These are phyloP conservation scores for Temnothorax curvispinosus DNA, from an alignment of 1,140 invertebrate genomes.

Conservation along the genomic window DNA sequence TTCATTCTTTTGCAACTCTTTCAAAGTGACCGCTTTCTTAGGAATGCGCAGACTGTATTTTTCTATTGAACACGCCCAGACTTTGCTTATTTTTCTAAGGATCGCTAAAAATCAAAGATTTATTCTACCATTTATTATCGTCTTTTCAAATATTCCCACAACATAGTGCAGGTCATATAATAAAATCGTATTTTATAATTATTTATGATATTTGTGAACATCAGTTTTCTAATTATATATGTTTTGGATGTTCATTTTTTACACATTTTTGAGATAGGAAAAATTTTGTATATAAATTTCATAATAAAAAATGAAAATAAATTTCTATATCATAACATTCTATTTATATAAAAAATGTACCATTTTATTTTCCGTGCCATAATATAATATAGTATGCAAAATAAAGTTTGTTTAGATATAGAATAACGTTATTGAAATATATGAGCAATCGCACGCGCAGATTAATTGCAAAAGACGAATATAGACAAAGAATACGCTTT, in stretches of 20 bases:
- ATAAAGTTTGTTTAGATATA: background rate
- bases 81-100: background rate
- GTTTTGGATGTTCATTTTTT: too few relatives aligned
- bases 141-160: background rate
- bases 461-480: background rate
- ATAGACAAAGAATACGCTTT: background rate
- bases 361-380: too few relatives aligned
- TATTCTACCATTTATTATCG: background rate
- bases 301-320: too few relatives aligned
- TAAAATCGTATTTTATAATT: too few relatives aligned
- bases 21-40: background rate
- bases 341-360: too few relatives aligned
- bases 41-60: background rate
- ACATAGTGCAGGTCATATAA: background rate
- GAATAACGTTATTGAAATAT: background rate
- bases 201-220: too few relatives aligned
- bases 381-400: background rate
- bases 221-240: too few relatives aligned
- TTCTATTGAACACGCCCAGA: too few relatives aligned
- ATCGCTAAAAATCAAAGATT: background rate
- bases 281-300: too few relatives aligned
- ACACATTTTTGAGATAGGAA: too few relatives aligned
- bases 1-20: conserved; percentile 70
- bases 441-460: background rate
- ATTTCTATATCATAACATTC: too few relatives aligned